Evolutionary conservation across 2,797 vertebrate species (phyloP).

Genomic region (Philypnodon macrostomus): DNA sequence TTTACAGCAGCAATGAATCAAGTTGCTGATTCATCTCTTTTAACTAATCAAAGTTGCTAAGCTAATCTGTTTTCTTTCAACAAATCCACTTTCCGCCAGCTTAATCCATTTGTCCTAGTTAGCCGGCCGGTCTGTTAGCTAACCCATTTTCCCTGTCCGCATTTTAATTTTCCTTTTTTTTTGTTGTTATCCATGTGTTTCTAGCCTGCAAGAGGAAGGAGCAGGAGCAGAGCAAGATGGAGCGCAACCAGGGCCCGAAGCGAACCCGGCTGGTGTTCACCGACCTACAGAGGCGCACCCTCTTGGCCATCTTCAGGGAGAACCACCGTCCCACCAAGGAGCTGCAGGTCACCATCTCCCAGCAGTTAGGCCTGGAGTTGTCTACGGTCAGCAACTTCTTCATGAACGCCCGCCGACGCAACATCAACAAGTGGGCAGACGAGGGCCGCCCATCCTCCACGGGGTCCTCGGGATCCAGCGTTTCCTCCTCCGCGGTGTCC

Average conservation of each 20-base stretch:
- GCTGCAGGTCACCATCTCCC: constrained; percentile 86
- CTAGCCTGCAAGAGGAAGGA: constrained; percentile 87
- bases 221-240: constrained; percentile 83
- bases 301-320: constrained; percentile 85
- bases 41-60: constrained; percentile 73
- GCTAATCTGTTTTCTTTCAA: constrained; percentile 73
- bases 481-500: constrained; percentile 79
- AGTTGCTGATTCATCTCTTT: constrained; percentile 75
- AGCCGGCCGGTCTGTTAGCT: constrained; percentile 57
- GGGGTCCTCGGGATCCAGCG: constrained; percentile 77
- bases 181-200: constrained; percentile 23
- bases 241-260: constrained; percentile 85
- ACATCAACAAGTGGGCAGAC: constrained; percentile 85
- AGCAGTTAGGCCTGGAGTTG: constrained; percentile 86
- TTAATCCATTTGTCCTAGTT: constrained; percentile 77
- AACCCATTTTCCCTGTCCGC: constrained; percentile 34
- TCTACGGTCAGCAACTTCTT: constrained; percentile 90
- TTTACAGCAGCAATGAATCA: constrained; percentile 53
- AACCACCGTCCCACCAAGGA: constrained; percentile 86
- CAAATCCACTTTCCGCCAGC: constrained; percentile 70
- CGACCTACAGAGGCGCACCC: constrained; percentile 85
- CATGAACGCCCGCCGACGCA: constrained; percentile 87
- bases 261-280: constrained; percentile 86
- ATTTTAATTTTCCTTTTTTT: constrained; percentile 26
- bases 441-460: constrained; percentile 84